Evolutionary conservation across 2,797 vertebrate species (phyloP).

Genomic region (Phoebastria nigripes): DNA sequence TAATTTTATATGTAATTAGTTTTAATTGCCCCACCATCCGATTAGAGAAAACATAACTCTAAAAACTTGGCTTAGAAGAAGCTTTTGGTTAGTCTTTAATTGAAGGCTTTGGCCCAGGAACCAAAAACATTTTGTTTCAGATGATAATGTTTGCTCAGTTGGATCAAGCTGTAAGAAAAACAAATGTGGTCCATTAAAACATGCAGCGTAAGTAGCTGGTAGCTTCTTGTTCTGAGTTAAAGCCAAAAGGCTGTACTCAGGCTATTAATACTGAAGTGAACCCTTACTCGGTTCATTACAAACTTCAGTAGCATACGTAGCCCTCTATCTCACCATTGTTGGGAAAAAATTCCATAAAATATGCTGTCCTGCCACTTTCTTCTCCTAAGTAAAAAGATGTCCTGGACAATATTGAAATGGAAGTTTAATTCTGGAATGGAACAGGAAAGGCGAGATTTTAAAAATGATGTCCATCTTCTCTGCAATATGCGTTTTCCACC

Average conservation of each 20-base stretch:
- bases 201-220: background rate
- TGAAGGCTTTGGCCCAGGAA: background rate
- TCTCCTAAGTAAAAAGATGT: constrained; percentile 79
- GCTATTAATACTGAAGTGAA: background rate
- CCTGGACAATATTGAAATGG: constrained; percentile 78
- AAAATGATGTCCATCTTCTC: constrained; percentile 81
- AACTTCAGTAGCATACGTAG: background rate
- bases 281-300: background rate
- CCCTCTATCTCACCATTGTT: constrained; percentile 73
- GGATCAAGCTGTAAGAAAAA: background rate
- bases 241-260: background rate
- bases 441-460: constrained; percentile 81
- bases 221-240: background rate
- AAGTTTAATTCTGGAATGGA: constrained; percentile 75
- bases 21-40: background rate
- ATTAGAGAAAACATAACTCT: background rate
- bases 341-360: constrained; percentile 81
- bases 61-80: background rate
- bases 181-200: background rate
- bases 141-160: background rate
- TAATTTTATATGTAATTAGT: background rate
- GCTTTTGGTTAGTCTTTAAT: background rate
- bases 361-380: constrained; percentile 75
- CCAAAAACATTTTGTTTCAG: background rate
- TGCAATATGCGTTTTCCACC: constrained; percentile 78